Percentiles rank a stretch among this genome's conserved stretches.
Evolutionary conservation across 2,797 vertebrate genomes (phyloP).

Genomic region (Apodemus agrarius): DNA sequence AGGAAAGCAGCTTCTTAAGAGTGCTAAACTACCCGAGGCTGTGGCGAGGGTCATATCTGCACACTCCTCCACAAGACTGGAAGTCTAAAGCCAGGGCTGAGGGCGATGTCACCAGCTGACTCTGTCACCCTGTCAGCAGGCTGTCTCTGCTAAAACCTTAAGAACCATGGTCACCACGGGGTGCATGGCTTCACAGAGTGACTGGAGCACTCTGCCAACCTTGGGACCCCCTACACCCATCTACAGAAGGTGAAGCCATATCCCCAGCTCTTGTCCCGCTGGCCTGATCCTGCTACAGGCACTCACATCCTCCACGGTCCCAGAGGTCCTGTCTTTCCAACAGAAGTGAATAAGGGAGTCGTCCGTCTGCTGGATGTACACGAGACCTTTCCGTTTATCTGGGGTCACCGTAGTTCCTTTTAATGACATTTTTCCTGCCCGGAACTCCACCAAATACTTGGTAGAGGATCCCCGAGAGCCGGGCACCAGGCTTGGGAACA

Average conservation of each 20-base stretch:
- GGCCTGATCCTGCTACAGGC: background rate
- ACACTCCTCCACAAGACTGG: background rate
- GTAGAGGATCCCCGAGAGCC: constrained; percentile 96
- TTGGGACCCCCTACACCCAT: no score
- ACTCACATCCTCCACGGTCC: constrained; percentile 96
- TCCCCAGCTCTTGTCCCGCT: background rate
- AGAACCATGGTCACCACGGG: background rate
- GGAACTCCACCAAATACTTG: constrained; percentile 97
- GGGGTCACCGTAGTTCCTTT: constrained; percentile 97
- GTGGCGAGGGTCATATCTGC: background rate
- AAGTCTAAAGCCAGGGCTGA: background rate
- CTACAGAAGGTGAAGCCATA: accelerated
- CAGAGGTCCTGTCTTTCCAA: constrained; percentile 97
- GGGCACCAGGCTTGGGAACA: constrained; percentile 96
- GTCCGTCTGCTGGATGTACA: constrained; percentile 97
- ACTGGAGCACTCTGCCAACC: accelerated
- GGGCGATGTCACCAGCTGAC: background rate
- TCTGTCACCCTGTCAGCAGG: no score
- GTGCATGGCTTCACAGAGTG: no score
- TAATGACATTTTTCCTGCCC: constrained; percentile 96
- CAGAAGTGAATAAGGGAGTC: constrained; percentile 99
- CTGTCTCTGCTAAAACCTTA: background rate
- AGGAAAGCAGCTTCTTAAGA: background rate
- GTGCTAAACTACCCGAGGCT: background rate
- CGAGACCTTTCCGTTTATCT: constrained; percentile 96